Evolutionary conservation across 2,113 vertebrate genomes (phyloP).

Genomic region (Phylloscopus whistleri): DNA sequence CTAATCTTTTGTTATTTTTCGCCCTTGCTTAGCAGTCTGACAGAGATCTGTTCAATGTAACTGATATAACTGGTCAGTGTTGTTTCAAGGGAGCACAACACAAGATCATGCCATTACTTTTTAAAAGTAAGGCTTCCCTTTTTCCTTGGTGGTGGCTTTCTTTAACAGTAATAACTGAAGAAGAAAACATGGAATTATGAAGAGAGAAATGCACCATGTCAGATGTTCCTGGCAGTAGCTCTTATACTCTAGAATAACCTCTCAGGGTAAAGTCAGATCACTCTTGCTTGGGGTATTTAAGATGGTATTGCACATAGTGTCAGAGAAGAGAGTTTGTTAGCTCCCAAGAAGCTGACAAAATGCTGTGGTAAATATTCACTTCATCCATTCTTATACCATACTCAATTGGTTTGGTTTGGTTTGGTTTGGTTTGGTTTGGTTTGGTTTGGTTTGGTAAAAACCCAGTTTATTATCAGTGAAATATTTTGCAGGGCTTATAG

Average conservation of each 20-base stretch:
- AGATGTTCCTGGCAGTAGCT: background rate
- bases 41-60: background rate
- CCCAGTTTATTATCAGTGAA: rapidly evolving
- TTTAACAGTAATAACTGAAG: background rate
- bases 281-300: background rate
- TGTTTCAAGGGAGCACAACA: background rate
- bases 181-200: background rate
- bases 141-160: background rate
- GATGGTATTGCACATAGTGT: background rate
- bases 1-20: background rate
- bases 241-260: background rate
- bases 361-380: background rate
- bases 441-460: background rate
- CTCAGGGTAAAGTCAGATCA: background rate
- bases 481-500: background rate
- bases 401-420: background rate
- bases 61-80: background rate
- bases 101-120: background rate
- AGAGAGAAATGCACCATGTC: background rate
- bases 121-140: background rate
- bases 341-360: background rate
- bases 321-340: background rate
- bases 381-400: background rate
- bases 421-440: background rate
- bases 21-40: background rate